Evolutionary conservation across 2,888 invertebrate genomes (phyloP).

Genomic region (Julus scandinavius): DNA sequence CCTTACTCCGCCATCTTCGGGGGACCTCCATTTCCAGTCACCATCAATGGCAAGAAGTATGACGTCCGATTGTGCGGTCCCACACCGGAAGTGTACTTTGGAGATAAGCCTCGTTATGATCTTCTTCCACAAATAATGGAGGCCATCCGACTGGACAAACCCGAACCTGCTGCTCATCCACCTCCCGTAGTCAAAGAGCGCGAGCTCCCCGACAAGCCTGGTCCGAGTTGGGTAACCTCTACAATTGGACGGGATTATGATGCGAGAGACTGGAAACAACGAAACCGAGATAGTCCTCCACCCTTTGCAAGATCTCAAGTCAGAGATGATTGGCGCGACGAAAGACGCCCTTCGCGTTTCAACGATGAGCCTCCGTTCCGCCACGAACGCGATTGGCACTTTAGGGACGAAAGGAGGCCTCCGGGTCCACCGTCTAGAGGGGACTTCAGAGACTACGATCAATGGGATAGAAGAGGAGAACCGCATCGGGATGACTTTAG

Average conservation of each 20-base stretch:
- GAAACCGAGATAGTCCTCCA: neutral
- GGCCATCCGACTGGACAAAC: neutral
- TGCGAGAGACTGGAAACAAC: neutral
- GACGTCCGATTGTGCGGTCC: conserved; percentile 87
- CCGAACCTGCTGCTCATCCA: neutral
- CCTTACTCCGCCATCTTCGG: conserved; percentile 95
- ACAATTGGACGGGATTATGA: conserved; percentile 25
- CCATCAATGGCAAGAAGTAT: conserved; percentile 81
- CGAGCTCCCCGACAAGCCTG: neutral
- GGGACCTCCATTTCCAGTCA: conserved; percentile 83
- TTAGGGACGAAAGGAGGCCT: neutral
- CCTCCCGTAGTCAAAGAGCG: neutral
- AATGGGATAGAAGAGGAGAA: conserved; percentile 15
- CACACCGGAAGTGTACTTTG: conserved; percentile 92
- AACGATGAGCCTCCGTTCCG: conserved; percentile 15
- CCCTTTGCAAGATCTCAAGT: neutral
- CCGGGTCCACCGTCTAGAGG: neutral
- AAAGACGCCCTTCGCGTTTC: neutral
- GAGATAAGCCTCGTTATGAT: conserved; percentile 67
- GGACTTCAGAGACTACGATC: neutral
- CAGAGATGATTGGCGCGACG: conserved; percentile 2
- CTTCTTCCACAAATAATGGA: conserved; percentile 22
- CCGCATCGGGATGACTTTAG: conserved; percentile 25
- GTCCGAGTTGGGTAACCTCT: conserved; percentile 1
- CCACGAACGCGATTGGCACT: neutral